Conservation (phyloP, 1,140 invertebrate species). For the Achatina immaculata region DNA sequence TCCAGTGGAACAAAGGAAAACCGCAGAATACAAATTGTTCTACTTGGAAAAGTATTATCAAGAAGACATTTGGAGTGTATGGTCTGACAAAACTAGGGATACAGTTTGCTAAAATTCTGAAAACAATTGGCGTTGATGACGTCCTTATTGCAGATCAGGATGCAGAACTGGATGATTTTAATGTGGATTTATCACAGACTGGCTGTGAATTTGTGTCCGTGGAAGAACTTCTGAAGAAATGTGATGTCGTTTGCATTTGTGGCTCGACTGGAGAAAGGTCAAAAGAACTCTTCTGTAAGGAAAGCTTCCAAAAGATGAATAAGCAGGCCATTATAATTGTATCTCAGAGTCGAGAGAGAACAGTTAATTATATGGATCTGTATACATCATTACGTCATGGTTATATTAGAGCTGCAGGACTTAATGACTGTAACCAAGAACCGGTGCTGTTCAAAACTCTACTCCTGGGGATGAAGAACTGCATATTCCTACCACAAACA, state of each 20-base stretch:
- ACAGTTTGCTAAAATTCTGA: slow-evolving; percentile 78
- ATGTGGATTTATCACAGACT: neutral
- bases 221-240: slow-evolving; percentile 57
- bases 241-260: slow-evolving; percentile 66
- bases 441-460: slow-evolving; percentile 50
- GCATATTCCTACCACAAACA: slow-evolving; percentile 52
- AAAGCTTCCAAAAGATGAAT: slow-evolving; percentile 64
- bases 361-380: slow-evolving; percentile 61
- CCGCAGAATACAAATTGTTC: slow-evolving; percentile 12
- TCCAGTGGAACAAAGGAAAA: slow-evolving; percentile 26
- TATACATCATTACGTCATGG: slow-evolving; percentile 65
- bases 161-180: slow-evolving; percentile 77
- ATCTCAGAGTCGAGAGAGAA: slow-evolving; percentile 52
- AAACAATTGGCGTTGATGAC: slow-evolving; percentile 74
- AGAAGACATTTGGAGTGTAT: slow-evolving; percentile 86
- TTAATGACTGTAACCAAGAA: slow-evolving; percentile 59
- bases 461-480: slow-evolving; percentile 50
- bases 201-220: slow-evolving; percentile 59
- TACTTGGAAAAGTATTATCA: slow-evolving; percentile 78
- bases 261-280: slow-evolving; percentile 47
- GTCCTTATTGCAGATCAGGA: slow-evolving; percentile 69
- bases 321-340: slow-evolving; percentile 69
- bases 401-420: slow-evolving; percentile 52
- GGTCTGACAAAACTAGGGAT: slow-evolving; percentile 81
- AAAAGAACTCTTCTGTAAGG: slow-evolving; percentile 53